A percentile compares a stretch with the other conserved stretches of the same genome.
phyloP scores from a whole-genome alignment of 2,888 invertebrate genomes.

The Pseudanteris insignis region DNA sequence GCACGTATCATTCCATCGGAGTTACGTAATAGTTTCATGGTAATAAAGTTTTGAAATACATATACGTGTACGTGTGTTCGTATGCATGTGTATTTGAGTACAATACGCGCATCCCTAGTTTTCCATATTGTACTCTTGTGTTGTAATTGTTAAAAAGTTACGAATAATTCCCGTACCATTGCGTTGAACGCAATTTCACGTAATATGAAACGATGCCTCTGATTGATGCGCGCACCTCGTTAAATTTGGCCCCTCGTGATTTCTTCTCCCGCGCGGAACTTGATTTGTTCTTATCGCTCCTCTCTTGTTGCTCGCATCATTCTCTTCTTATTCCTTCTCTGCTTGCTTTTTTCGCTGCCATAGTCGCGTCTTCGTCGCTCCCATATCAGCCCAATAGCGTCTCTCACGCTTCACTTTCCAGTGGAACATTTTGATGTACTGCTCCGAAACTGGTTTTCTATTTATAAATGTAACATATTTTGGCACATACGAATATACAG shows the following conservation, averaged over 20 bases:
- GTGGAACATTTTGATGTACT: constrained; percentile 22
- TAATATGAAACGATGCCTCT: constrained; percentile 13
- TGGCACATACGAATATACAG: constrained; percentile 34
- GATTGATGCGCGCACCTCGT: constrained; percentile 20
- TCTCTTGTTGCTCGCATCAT: constrained; percentile 3
- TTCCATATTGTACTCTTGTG: too few species aligned
- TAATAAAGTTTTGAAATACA: too few species aligned
- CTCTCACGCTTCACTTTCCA: neutral
- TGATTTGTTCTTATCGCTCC: constrained; percentile 9
- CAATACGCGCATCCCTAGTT: too few species aligned
- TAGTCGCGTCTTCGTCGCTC: neutral
- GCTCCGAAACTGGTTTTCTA: constrained; percentile 37
- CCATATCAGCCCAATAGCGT: too few species aligned
- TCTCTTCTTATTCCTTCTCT: neutral
- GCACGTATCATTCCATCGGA: too few species aligned
- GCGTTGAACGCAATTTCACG: constrained; percentile 19
- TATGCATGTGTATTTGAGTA: too few species aligned
- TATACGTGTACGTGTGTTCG: too few species aligned
- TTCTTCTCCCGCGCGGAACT: constrained; percentile 10
- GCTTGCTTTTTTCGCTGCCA: neutral
- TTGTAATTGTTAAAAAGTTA: too few species aligned
- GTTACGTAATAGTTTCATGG: too few species aligned
- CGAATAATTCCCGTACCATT: too few species aligned
- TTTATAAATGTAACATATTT: constrained; percentile 41
- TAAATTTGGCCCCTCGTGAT: constrained; percentile 26